These are phyloP conservation scores for Sandelia bainsii DNA, from an alignment of 2,797 vertebrate genomes.

Conservation along the genomic window DNA sequence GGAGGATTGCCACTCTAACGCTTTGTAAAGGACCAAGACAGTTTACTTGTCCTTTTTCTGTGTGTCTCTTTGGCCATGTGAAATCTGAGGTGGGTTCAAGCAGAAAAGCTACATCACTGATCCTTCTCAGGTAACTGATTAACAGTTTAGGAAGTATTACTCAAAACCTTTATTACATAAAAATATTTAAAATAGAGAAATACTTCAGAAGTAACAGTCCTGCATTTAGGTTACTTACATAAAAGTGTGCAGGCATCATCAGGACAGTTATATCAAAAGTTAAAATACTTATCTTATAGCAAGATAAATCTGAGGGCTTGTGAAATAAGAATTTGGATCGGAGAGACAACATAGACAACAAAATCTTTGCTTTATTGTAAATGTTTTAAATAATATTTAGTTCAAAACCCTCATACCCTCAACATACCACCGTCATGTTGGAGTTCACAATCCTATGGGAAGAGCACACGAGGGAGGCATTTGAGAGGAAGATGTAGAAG, in stretches of 20 bases:
- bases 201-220: background rate
- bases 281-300: background rate
- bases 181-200: background rate
- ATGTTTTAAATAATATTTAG: too few species aligned
- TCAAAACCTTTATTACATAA: background rate
- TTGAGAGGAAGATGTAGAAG: background rate
- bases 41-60: conserved; percentile 56
- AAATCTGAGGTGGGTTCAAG: conserved; percentile 59
- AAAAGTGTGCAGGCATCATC: background rate
- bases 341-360: background rate
- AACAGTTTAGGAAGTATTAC: background rate
- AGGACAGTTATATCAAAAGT: background rate
- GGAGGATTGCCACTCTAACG: conserved; percentile 73
- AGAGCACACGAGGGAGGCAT: too few species aligned
- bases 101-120: conserved; percentile 28
- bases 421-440: background rate
- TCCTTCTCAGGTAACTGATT: conserved; percentile 39
- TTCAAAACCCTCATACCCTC: too few species aligned
- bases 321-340: background rate
- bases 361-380: background rate
- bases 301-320: background rate
- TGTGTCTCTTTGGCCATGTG: conserved; percentile 57
- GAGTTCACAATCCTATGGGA: background rate
- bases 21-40: conserved; percentile 58
- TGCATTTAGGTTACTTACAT: background rate